These are phyloP conservation scores for Perca fluviatilis DNA, from an alignment of 2,113 vertebrate genomes.

Conservation along the genomic window DNA sequence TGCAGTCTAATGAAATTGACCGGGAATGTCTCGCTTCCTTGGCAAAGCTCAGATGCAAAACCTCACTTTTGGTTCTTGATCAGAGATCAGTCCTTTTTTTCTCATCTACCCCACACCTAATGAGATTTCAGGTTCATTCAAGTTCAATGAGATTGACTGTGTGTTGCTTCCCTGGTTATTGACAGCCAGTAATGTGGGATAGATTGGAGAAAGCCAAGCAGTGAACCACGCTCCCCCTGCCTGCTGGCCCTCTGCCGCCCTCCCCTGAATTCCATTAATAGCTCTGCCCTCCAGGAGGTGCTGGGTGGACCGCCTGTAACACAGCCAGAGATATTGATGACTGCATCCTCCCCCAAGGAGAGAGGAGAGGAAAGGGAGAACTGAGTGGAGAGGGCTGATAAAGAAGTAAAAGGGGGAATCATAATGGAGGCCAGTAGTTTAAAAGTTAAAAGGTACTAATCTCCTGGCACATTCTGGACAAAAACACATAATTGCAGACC, in stretches of 20 bases:
- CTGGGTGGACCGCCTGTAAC: slow-evolving; percentile 58
- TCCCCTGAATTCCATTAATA: slow-evolving; percentile 74
- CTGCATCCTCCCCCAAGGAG: slow-evolving; percentile 43
- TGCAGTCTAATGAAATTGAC: slow-evolving; percentile 40
- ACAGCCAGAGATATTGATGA: slow-evolving; percentile 71
- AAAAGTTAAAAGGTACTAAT: not conserved
- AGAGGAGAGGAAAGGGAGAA: slow-evolving; percentile 18
- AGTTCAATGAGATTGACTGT: slow-evolving; percentile 53
- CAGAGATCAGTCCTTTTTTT: slow-evolving; percentile 19
- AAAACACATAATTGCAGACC: slow-evolving; percentile 1
- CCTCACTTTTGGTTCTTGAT: slow-evolving; percentile 3
- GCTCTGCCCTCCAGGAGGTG: slow-evolving; percentile 76
- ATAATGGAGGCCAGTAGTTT: slow-evolving; percentile 12
- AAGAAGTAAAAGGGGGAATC: slow-evolving; percentile 28
- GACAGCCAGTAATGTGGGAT: slow-evolving; percentile 71
- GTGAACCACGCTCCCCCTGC: slow-evolving; percentile 49
- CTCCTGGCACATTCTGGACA: not conserved
- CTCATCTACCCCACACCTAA: slow-evolving; percentile 26
- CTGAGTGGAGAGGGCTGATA: slow-evolving; percentile 26
- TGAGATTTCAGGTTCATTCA: slow-evolving; percentile 63
- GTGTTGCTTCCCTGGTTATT: slow-evolving; percentile 58
- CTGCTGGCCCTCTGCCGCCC: slow-evolving; percentile 57
- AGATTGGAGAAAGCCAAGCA: slow-evolving; percentile 64
- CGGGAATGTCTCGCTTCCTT: slow-evolving; percentile 13
- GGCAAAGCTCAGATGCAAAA: slow-evolving; percentile 6